Conservation (phyloP, 1,140 invertebrate species). For the Agraylea sexmaculata region DNA sequence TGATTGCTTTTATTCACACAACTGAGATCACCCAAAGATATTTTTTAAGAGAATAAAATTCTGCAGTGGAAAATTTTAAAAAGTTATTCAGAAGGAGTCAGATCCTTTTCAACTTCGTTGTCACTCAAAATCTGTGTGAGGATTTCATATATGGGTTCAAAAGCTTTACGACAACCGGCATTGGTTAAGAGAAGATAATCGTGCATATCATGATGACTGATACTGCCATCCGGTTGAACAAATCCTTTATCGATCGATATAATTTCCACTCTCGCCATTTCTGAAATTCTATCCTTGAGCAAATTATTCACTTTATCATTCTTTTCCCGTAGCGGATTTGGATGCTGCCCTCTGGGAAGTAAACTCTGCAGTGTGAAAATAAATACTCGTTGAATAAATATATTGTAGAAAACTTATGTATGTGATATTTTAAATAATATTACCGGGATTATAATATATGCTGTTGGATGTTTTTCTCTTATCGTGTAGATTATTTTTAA, state of each 20-base stretch:
- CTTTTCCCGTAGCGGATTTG: conserved; percentile 66
- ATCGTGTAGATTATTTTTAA: conserved; percentile 62
- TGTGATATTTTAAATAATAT: no score
- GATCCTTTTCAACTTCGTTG: conserved; percentile 56
- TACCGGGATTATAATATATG: conserved; percentile 73
- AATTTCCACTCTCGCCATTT: conserved; percentile 51
- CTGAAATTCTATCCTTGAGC: conserved; percentile 48
- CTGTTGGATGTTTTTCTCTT: conserved; percentile 60
- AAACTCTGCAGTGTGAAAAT: conserved; percentile 47
- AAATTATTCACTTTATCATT: conserved; percentile 61
- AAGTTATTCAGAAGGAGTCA: conserved; percentile 54
- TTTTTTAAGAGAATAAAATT: no score
- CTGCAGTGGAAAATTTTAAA: no score
- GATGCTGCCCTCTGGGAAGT: conserved; percentile 70
- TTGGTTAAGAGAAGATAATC: conserved; percentile 80
- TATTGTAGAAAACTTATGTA: background rate
- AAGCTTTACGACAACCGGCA: conserved; percentile 69
- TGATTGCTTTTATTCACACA: no score
- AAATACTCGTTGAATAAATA: conserved; percentile 3
- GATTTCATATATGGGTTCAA: conserved; percentile 68
- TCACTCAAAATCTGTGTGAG: conserved; percentile 62
- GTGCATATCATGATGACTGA: conserved; percentile 78
- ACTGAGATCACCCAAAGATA: no score
- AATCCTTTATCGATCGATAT: conserved; percentile 64
- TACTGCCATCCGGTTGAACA: conserved; percentile 63